These are phyloP conservation scores for Leucoraja ocellata DNA, from an alignment of 2,797 vertebrate genomes.

Conservation along the genomic window DNA sequence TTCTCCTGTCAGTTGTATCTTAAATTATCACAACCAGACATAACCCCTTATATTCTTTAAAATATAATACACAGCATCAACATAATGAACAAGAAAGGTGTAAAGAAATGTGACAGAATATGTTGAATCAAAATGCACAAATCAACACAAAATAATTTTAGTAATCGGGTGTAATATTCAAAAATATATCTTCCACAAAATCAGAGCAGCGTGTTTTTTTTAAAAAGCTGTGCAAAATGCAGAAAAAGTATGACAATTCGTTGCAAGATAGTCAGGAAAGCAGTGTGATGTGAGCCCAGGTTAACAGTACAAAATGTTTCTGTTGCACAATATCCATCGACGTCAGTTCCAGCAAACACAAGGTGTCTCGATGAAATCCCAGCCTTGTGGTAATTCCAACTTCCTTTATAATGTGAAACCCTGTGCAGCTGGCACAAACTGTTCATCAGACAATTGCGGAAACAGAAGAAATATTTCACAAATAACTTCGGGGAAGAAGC, in stretches of 20 bases:
- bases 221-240: no score
- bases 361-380: constrained; percentile 44
- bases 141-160: background rate
- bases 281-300: no score
- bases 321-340: constrained; percentile 42
- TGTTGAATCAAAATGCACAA: background rate
- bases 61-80: background rate
- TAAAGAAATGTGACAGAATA: background rate
- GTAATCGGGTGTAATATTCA: background rate
- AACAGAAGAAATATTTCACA: constrained; percentile 57
- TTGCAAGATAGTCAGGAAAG: background rate
- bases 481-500: constrained; percentile 38
- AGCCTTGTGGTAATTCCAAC: constrained; percentile 42
- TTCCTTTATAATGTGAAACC: constrained; percentile 51
- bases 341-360: background rate
- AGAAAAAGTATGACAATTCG: background rate
- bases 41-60: background rate
- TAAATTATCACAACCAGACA: background rate
- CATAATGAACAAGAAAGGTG: background rate
- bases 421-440: constrained; percentile 52
- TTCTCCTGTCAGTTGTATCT: background rate
- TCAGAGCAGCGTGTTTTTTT: background rate
- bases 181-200: constrained; percentile 12
- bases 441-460: constrained; percentile 52
- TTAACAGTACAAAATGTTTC: constrained; percentile 41